These are phyloP conservation scores for Folsomia manolachei DNA, from an alignment of 2,888 invertebrate species.

Conservation along the genomic window DNA sequence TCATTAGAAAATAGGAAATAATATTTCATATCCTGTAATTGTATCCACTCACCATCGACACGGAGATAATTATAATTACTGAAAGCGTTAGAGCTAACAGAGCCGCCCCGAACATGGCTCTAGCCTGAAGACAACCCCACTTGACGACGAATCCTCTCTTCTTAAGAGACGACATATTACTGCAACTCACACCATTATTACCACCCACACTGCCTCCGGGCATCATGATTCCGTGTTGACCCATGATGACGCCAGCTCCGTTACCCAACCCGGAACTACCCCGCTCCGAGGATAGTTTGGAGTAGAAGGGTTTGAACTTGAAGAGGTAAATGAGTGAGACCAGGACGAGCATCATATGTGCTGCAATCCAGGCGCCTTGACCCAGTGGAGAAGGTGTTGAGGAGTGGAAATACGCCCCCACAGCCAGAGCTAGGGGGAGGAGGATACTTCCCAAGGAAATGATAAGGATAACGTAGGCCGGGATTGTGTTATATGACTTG, in stretches of 20 bases:
- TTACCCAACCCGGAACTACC: constrained; percentile 34
- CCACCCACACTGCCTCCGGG: constrained; percentile 26
- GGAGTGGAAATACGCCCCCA: constrained; percentile 48
- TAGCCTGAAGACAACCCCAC: constrained; percentile 51
- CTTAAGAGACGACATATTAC: constrained; percentile 48
- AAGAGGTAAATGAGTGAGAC: constrained; percentile 50
- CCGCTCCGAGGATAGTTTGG: constrained; percentile 48
- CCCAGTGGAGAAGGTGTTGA: constrained; percentile 45
- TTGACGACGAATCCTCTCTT: constrained; percentile 50
- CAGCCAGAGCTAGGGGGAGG: constrained; percentile 48
- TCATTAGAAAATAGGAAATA: neutral
- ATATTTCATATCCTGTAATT: neutral
- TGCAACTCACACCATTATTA: constrained; percentile 37
- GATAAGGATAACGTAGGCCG: constrained; percentile 46
- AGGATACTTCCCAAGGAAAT: constrained; percentile 46
- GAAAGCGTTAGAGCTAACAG: constrained; percentile 50
- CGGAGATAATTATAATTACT: constrained; percentile 51
- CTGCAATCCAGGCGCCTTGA: constrained; percentile 50
- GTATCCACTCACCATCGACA: constrained; percentile 46
- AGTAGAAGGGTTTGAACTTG: constrained; percentile 51
- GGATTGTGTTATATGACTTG: constrained; percentile 48
- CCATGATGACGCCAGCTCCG: constrained; percentile 15
- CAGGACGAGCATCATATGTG: constrained; percentile 48
- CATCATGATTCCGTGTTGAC: neutral
- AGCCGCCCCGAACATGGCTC: constrained; percentile 51